phyloP scores from a whole-genome alignment of 2,888 invertebrate species.

The Liposcelis brunnea region DNA sequence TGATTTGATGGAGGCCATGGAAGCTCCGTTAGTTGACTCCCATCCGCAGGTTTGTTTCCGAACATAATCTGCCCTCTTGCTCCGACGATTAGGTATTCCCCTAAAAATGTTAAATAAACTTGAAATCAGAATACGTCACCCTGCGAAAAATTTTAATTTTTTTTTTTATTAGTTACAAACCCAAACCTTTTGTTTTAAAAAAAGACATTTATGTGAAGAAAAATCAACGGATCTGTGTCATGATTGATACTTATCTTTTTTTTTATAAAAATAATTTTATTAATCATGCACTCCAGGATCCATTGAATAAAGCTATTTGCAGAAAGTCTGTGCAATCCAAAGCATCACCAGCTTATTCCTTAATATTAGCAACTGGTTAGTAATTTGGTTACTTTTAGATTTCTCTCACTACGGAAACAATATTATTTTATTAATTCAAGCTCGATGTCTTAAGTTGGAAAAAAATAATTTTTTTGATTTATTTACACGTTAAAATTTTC shows the following conservation, averaged over 20 bases:
- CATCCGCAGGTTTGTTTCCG: slow-evolving; percentile 6
- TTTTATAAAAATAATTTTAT: too few species aligned
- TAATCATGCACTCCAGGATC: too few species aligned
- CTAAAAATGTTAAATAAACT: slow-evolving; percentile 5
- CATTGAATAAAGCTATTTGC: too few species aligned
- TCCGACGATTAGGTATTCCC: slow-evolving; percentile 6
- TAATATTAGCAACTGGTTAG: slow-evolving; percentile 9
- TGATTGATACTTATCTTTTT: too few species aligned
- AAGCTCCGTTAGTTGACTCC: slow-evolving; percentile 2
- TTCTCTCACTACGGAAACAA: slow-evolving; percentile 2
- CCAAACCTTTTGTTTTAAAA: too few species aligned
- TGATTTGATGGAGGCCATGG: neutral
- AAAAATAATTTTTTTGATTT: too few species aligned
- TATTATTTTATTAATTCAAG: neutral
- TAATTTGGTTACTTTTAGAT: neutral
- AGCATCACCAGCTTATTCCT: slow-evolving; percentile 8
- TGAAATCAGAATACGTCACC: too few species aligned
- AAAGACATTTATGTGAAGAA: too few species aligned
- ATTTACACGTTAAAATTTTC: too few species aligned
- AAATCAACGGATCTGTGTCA: too few species aligned
- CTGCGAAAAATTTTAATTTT: too few species aligned
- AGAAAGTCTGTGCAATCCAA: neutral
- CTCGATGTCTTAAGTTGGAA: slow-evolving; percentile 8
- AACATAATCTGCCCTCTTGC: slow-evolving; percentile 7
- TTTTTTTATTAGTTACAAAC: too few species aligned